phyloP scores from a whole-genome alignment of 2,797 vertebrate genomes.

The Margarornis squamiger region DNA sequence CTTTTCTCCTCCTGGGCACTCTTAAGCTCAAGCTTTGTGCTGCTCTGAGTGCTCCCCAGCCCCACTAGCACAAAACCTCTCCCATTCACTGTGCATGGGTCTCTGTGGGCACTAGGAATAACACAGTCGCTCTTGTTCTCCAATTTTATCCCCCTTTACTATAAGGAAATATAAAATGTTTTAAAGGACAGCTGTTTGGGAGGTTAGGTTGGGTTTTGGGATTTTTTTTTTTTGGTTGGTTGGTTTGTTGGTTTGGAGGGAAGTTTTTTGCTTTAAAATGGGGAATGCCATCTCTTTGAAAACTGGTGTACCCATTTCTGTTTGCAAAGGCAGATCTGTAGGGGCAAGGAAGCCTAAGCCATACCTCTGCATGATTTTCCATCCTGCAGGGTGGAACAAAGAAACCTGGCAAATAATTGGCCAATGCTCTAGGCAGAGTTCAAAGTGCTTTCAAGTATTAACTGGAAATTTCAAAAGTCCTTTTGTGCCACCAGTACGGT shows the following conservation, averaged over 20 bases:
- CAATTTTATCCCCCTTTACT: neutral
- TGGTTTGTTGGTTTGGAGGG: neutral
- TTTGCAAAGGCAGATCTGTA: neutral
- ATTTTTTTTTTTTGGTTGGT: neutral
- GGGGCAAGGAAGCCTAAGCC: neutral
- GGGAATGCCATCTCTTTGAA: neutral
- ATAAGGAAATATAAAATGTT: neutral
- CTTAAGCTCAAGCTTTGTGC: neutral
- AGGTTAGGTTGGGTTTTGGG: neutral
- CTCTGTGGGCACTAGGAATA: neutral
- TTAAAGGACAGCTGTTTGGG: neutral
- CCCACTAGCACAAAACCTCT: neutral
- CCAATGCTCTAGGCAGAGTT: neutral
- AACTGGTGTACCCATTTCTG: neutral
- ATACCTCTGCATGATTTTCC: neutral
- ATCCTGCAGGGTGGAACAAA: neutral
- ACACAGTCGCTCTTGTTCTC: neutral
- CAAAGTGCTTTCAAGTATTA: slow-evolving; percentile 21
- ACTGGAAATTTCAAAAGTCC: slow-evolving; percentile 21
- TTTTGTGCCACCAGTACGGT: neutral
- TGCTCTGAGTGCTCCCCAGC: neutral
- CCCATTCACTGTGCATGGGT: accelerated
- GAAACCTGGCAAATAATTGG: slow-evolving; percentile 1
- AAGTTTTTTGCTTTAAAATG: neutral
- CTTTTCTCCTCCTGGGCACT: neutral